phyloP scores from a whole-genome alignment of 2,113 vertebrate genomes.

The Microtus pennsylvanicus region DNA sequence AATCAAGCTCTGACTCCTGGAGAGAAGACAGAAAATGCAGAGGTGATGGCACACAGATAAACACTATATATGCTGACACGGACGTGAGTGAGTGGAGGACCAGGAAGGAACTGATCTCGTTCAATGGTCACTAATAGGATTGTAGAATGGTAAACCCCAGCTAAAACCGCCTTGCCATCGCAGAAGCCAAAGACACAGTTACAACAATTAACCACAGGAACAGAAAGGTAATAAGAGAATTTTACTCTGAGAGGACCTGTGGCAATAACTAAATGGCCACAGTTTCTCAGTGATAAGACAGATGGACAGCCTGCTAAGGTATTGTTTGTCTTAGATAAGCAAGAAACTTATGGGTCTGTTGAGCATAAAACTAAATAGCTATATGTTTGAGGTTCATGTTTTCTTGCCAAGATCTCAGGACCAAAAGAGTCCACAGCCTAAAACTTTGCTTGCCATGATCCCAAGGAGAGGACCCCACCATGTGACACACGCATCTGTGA shows the following conservation, averaged over 20 bases:
- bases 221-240: not conserved
- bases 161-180: not conserved
- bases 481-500: not conserved
- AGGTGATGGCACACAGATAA: not conserved
- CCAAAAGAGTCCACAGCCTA: not conserved
- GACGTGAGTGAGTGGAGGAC: not conserved
- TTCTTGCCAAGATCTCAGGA: not conserved
- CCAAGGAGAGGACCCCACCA: not conserved
- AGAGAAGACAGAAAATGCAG: not conserved
- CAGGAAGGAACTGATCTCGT: not conserved
- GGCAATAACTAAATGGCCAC: not conserved
- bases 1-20: not conserved
- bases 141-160: not conserved
- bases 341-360: not conserved
- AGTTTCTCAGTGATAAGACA: not conserved
- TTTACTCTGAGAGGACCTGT: not conserved
- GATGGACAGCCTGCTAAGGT: not conserved
- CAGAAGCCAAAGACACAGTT: not conserved
- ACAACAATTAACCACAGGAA: not conserved
- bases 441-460: not conserved
- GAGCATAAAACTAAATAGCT: not conserved
- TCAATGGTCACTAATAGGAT: not conserved
- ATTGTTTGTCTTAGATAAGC: conserved; percentile 19
- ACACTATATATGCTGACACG: no score
- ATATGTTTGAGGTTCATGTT: not conserved